Percentiles rank a stretch among this genome's conserved stretches.
These are phyloP conservation scores for Microlaimidae sp. DNA, from an alignment of 2,888 invertebrate genomes.

Conservation along the genomic window DNA sequence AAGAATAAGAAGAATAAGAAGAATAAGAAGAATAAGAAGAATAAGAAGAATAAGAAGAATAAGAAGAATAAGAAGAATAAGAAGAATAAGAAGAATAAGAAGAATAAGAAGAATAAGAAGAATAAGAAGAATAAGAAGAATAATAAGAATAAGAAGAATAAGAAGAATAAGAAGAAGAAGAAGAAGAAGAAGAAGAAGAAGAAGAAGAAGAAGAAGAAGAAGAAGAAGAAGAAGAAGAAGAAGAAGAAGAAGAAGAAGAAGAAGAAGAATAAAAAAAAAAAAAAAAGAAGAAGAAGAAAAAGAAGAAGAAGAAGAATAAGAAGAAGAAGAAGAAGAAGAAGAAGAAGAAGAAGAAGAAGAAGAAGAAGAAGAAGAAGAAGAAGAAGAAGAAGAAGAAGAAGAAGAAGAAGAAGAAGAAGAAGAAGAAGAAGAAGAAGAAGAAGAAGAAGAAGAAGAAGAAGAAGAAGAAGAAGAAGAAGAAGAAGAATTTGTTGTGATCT, in stretches of 20 bases:
- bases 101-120: too few relatives aligned
- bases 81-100: too few relatives aligned
- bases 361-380: slow-evolving; percentile 1
- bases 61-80: too few relatives aligned
- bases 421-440: slow-evolving; percentile 1
- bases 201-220: slow-evolving; percentile 1
- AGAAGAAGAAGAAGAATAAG: too few relatives aligned
- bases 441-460: slow-evolving; percentile 1
- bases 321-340: slow-evolving; percentile 1
- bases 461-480: too few relatives aligned
- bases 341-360: slow-evolving; percentile 1
- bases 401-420: slow-evolving; percentile 1
- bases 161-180: too few relatives aligned
- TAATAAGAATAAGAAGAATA: too few relatives aligned
- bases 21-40: too few relatives aligned
- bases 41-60: too few relatives aligned
- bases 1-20: too few relatives aligned
- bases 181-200: slow-evolving; percentile 1
- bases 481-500: background rate
- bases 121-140: too few relatives aligned
- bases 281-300: slow-evolving; percentile 1
- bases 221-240: slow-evolving; percentile 1
- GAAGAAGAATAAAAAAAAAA: too few relatives aligned
- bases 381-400: slow-evolving; percentile 1
- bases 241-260: slow-evolving; percentile 1